phyloP scores from a whole-genome alignment of 2,888 invertebrate genomes.

The Leucoptera coffeella region DNA sequence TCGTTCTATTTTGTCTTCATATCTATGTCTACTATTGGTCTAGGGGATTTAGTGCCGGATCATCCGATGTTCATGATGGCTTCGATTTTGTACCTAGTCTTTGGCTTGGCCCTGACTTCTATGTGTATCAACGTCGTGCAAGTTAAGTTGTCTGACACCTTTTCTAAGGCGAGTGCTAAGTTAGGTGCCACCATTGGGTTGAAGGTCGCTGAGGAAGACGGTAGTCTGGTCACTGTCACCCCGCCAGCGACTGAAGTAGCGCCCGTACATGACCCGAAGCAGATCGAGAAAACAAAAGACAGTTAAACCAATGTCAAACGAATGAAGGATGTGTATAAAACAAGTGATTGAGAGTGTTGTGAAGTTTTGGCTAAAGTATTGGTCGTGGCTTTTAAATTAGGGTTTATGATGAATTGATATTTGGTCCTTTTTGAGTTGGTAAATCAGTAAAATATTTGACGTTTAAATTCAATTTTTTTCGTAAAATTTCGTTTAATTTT shows the following conservation, averaged over 20 bases:
- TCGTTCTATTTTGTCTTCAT: slow-evolving; percentile 97
- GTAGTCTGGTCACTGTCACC: slow-evolving; percentile 36
- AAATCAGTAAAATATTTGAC: no score
- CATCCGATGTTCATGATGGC: slow-evolving; percentile 87
- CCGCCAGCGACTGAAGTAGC: slow-evolving; percentile 33
- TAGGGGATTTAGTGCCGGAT: slow-evolving; percentile 86
- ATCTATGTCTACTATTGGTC: slow-evolving; percentile 96
- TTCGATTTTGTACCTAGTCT: slow-evolving; percentile 87
- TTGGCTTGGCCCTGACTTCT: slow-evolving; percentile 91
- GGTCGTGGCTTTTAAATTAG: no score
- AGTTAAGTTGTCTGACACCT: slow-evolving; percentile 72
- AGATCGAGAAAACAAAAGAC: slow-evolving; percentile 11
- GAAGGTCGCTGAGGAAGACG: slow-evolving; percentile 65
- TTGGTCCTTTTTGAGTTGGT: no score
- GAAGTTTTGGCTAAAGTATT: no score
- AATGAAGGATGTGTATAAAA: no score
- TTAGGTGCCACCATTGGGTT: slow-evolving; percentile 80
- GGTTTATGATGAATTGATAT: no score
- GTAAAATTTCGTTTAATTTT: no score
- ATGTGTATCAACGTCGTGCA: slow-evolving; percentile 98
- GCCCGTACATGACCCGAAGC: slow-evolving; percentile 32
- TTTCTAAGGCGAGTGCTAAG: slow-evolving; percentile 77
- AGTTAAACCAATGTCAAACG: not conserved
- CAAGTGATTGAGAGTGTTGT: no score
- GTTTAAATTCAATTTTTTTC: no score